phyloP scores from a whole-genome alignment of 2,113 vertebrate genomes.

The Chloropsis hardwickii region DNA sequence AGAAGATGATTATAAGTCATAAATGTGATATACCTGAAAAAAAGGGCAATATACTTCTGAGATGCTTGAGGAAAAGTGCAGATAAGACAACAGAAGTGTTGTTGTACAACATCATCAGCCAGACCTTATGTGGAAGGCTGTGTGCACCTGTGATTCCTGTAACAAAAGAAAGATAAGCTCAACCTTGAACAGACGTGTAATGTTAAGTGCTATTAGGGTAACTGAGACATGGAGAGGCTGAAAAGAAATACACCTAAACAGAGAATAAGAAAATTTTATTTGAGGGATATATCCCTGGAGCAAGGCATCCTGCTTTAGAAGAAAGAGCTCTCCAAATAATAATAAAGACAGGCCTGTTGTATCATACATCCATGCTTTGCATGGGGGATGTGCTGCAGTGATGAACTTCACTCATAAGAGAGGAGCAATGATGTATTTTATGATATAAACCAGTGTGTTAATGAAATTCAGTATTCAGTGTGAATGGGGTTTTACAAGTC shows the following conservation, averaged over 20 bases:
- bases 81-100: background rate
- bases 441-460: background rate
- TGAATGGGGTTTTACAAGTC: background rate
- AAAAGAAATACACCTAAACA: background rate
- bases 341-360: background rate
- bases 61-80: background rate
- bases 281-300: background rate
- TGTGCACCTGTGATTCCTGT: background rate
- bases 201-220: background rate
- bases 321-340: background rate
- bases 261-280: background rate
- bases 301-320: background rate
- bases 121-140: background rate
- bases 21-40: background rate
- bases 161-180: background rate
- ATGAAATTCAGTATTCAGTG: background rate
- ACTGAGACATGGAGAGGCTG: background rate
- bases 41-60: background rate
- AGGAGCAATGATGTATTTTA: fast-evolving
- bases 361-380: background rate
- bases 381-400: too few relatives aligned
- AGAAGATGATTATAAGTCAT: background rate
- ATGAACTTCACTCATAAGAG: background rate
- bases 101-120: background rate
- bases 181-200: background rate